Percentiles rank a stretch among this genome's conserved stretches.
These are phyloP conservation scores for Drosophila pectinifera DNA, from an alignment of 1,140 invertebrate species.

Conservation along the genomic window DNA sequence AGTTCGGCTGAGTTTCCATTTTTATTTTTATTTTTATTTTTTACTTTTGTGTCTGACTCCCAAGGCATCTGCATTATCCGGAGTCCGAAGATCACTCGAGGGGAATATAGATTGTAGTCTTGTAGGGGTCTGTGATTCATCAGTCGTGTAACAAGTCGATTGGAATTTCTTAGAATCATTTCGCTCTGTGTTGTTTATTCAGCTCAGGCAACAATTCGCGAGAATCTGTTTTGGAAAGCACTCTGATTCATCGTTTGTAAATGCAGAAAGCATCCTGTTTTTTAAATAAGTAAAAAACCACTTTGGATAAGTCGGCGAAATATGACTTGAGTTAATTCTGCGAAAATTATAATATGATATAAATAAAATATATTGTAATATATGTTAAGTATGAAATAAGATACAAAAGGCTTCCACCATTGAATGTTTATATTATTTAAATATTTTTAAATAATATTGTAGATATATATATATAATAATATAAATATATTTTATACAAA, in stretches of 20 bases:
- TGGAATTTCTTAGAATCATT: conserved; percentile 36
- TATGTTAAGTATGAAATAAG: no score
- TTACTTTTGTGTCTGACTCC: not conserved
- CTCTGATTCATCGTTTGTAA: conserved; percentile 22
- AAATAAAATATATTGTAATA: no score
- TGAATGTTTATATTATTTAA: no score
- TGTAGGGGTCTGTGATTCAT: conserved; percentile 9
- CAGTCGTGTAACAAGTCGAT: conserved; percentile 23
- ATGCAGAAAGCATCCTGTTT: conserved; percentile 8
- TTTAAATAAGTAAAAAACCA: not conserved
- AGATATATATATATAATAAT: no score
- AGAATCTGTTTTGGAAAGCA: conserved; percentile 25
- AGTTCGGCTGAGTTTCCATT: not conserved
- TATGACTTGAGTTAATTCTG: no score
- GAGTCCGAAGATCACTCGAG: not conserved
- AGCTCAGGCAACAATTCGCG: conserved; percentile 11
- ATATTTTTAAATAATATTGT: no score
- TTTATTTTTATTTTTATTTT: not conserved
- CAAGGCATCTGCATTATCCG: conserved; percentile 2
- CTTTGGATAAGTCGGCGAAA: not conserved
- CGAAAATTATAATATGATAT: no score
- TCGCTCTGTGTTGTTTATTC: conserved; percentile 5
- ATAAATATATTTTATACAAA: no score
- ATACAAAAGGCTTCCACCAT: no score
- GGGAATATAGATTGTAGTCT: not conserved